Base-by-base conservation (phyloP, 2,797 vertebrate genomes). In the Otolemur crassicaudatus region DNA sequence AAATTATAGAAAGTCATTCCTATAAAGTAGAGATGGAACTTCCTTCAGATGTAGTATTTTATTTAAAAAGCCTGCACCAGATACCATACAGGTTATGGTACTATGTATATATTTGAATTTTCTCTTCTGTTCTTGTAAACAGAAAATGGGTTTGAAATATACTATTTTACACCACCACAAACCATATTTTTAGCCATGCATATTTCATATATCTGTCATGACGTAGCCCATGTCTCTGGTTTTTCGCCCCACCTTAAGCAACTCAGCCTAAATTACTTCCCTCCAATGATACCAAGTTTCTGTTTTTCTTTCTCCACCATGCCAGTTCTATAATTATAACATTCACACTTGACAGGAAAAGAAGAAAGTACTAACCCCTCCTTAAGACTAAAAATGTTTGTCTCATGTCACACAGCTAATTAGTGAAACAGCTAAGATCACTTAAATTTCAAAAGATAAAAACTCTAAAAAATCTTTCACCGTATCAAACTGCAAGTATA, bases 321-420 rank as follows among this genome's bases (percentile, higher is more conserved):
- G 75, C 37, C 63, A 60, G 31, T 72, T 94, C 85, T 67, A 72
- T 58, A 69, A 84, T 94, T 79, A 43, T 22, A 49, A 5, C 72
- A 20, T 77, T 92, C 79, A 90, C 4, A 80, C 43, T 5, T 76
- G 40, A 80, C n/a, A 92, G 19, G 17, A 69, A 67, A 75, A 77
- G 40, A 92, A 92, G 60, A 75, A 94, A 77, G 1, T 6, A 65
- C 23, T 90, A 88, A 94, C 17, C 9, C 3, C 0, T 81, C 81
- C 65, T 70, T 84, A 94, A 79, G 31, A 87, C 79, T 20, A 89
- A 95, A 95, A 56, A 56, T 49, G 63, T 23, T 72, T 58, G 31
- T 88, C 53, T 94, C 90, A 43, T 72, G 23, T 89, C 77, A 85
- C 43, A 27, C 7, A 29, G 43, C 22, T 75, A 90, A 92, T 93